These are phyloP conservation scores for Heliconius congener DNA, from an alignment of 1,140 invertebrate genomes.

Conservation along the genomic window DNA sequence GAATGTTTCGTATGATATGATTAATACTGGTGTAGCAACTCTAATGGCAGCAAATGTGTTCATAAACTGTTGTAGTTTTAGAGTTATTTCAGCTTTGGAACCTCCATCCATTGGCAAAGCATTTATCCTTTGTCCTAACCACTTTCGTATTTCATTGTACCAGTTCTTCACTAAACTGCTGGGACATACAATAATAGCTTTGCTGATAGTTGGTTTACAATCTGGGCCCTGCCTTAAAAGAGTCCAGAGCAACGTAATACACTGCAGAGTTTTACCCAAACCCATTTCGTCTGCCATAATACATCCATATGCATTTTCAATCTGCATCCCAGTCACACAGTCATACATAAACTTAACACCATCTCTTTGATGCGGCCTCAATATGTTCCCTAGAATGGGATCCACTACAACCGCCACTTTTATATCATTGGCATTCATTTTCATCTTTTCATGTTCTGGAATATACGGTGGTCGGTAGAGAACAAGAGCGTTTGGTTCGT, in stretches of 20 bases:
- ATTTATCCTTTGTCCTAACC: slow-evolving; percentile 93
- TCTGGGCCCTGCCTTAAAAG: slow-evolving; percentile 93
- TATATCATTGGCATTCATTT: slow-evolving; percentile 83
- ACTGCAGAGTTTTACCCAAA: slow-evolving; percentile 98
- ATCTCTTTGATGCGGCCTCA: slow-evolving; percentile 98
- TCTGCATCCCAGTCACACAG: slow-evolving; percentile 96
- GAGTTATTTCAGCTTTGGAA: slow-evolving; percentile 93
- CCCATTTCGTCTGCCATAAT: slow-evolving; percentile 99
- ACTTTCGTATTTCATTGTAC: slow-evolving; percentile 99
- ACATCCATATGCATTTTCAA: slow-evolving; percentile 94
- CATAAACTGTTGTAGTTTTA: slow-evolving; percentile 89
- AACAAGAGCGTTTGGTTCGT: slow-evolving; percentile 95
- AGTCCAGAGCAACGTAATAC: slow-evolving; percentile 98
- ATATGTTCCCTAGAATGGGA: slow-evolving; percentile 93
- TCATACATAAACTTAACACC: slow-evolving; percentile 99
- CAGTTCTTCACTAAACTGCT: slow-evolving; percentile 99
- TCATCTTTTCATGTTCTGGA: slow-evolving; percentile 92
- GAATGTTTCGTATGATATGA: slow-evolving; percentile 99
- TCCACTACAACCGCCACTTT: slow-evolving; percentile 97
- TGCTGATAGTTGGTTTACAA: slow-evolving; percentile 92
- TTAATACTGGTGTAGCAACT: slow-evolving; percentile 93
- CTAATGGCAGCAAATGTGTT: slow-evolving; percentile 84
- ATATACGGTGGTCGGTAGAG: slow-evolving; percentile 91
- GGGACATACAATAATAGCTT: slow-evolving; percentile 97
- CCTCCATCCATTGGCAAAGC: slow-evolving; percentile 96